Evolutionary conservation across 2,113 vertebrate species (phyloP).

Genomic region (Pycnonotus jocosus): DNA sequence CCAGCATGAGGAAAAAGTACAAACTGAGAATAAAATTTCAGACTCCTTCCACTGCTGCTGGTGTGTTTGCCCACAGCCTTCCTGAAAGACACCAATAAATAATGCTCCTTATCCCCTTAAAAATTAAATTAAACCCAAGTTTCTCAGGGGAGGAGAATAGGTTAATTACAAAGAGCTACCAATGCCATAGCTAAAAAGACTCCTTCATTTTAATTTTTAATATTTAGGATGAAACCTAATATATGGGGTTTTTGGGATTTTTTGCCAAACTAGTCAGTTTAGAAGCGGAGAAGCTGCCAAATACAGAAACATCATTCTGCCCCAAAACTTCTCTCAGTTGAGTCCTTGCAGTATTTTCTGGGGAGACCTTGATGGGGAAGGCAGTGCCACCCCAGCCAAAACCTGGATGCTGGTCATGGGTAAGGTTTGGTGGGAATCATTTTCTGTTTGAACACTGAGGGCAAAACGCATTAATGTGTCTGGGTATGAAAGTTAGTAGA

Average conservation of each 20-base stretch:
- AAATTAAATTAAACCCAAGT: slow-evolving; percentile 55
- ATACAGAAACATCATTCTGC: not conserved
- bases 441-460: not conserved
- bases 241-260: not conserved
- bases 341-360: not conserved
- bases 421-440: not conserved
- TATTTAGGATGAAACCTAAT: slow-evolving; percentile 9
- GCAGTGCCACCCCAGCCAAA: not conserved
- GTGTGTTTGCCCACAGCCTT: slow-evolving; percentile 10
- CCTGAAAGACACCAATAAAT: slow-evolving; percentile 16
- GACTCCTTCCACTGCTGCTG: not conserved
- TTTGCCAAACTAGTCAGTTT: not conserved
- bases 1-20: not conserved
- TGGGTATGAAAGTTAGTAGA: not conserved
- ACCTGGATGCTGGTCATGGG: not conserved
- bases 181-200: not conserved
- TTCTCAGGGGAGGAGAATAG: slow-evolving; percentile 34
- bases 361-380: not conserved
- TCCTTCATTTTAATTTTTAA: slow-evolving; percentile 7
- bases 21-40: not conserved
- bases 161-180: slow-evolving; percentile 56
- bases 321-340: not conserved
- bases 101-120: slow-evolving; percentile 30
- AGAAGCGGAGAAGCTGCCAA: not conserved
- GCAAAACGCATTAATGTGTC: not conserved